Percentiles rank a stretch among this genome's conserved stretches.
phyloP scores from a whole-genome alignment of 2,888 invertebrate species.

The Tenthredo amoena region DNA sequence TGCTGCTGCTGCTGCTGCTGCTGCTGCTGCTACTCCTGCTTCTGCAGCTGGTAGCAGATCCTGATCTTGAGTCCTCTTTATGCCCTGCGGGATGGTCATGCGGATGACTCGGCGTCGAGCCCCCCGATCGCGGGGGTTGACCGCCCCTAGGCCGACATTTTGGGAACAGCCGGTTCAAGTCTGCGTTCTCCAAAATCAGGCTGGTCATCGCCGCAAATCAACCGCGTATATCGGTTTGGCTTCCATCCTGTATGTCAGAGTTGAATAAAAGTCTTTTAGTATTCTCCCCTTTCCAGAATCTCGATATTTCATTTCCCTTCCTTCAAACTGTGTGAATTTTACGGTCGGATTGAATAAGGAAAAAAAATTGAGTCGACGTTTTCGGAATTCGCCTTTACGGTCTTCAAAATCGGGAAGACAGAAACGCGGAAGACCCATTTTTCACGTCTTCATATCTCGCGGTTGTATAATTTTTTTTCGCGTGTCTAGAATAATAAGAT shows the following conservation, averaged over 20 bases:
- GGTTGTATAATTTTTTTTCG: background rate
- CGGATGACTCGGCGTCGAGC: constrained; percentile 71
- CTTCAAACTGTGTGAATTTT: background rate
- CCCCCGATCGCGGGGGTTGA: constrained; percentile 73
- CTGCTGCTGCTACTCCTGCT: constrained; percentile 63
- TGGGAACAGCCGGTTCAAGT: constrained; percentile 77
- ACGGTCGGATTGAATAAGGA: no score
- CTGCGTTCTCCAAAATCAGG: constrained; percentile 77
- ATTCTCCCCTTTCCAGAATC: background rate
- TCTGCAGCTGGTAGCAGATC: constrained; percentile 61
- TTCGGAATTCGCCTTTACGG: no score
- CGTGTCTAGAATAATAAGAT: constrained; percentile 2
- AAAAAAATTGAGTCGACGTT: no score
- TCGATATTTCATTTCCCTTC: background rate
- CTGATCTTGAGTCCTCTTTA: constrained; percentile 55
- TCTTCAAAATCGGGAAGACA: no score
- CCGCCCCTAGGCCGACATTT: constrained; percentile 78
- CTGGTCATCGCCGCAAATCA: constrained; percentile 77
- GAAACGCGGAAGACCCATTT: background rate
- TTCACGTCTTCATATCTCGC: background rate
- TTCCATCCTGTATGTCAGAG: constrained; percentile 68
- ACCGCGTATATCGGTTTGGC: constrained; percentile 70
- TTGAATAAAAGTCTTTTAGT: background rate
- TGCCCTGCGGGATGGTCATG: constrained; percentile 69
- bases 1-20: constrained; percentile 61